Percentiles rank a stretch among this genome's conserved stretches.
phyloP scores from a whole-genome alignment of 1,140 invertebrate genomes.

The Trichomalopsis sarcophagae region DNA sequence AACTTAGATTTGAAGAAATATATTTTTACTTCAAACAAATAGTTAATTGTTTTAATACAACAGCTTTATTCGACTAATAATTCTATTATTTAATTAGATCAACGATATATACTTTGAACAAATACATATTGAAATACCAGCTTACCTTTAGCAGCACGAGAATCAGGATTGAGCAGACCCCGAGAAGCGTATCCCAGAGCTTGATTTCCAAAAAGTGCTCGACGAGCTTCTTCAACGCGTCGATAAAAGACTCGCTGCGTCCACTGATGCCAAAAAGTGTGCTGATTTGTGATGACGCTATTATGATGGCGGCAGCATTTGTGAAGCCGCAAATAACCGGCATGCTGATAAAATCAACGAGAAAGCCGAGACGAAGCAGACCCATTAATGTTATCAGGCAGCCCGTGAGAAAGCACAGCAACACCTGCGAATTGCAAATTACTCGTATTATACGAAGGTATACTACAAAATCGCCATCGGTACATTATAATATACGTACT shows the following conservation, averaged over 20 bases:
- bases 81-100: no score
- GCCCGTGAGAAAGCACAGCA: conserved; percentile 79
- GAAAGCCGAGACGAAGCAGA: conserved; percentile 79
- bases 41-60: neutral
- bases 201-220: conserved; percentile 63
- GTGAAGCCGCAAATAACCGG: conserved; percentile 83
- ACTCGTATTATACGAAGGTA: no score
- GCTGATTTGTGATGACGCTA: conserved; percentile 79
- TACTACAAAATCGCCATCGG: no score
- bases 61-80: no score
- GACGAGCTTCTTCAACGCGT: conserved; percentile 71
- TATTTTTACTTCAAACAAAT: no score
- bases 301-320: conserved; percentile 81
- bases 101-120: no score
- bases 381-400: conserved; percentile 78
- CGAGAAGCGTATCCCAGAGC: conserved; percentile 71
- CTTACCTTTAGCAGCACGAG: conserved; percentile 69
- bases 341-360: conserved; percentile 77
- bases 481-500: conserved; percentile 64
- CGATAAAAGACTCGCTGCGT: conserved; percentile 70
- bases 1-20: no score
- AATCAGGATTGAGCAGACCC: conserved; percentile 68
- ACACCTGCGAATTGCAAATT: conserved; percentile 67
- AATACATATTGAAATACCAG: no score
- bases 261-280: conserved; percentile 75